A percentile compares a stretch with the other conserved stretches of the same genome.
phyloP scores from a whole-genome alignment of 2,888 invertebrate species.

The Lycophotia porphyrea region DNA sequence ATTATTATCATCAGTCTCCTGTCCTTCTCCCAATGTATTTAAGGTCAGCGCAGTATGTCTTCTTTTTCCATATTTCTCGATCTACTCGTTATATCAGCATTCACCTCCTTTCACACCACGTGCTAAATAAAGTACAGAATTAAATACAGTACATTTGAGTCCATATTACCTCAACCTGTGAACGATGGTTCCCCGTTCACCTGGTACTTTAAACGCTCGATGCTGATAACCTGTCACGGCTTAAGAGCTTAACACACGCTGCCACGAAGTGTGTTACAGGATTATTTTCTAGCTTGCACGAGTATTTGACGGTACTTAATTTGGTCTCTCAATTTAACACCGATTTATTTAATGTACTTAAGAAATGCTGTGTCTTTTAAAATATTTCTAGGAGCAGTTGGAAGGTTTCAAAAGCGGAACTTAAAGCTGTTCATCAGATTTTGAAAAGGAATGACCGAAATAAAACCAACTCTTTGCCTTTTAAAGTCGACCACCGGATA shows the following conservation, averaged over 20 bases:
- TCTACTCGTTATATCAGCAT: no score
- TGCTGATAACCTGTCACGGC: constrained; percentile 41
- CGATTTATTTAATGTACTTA: constrained; percentile 23
- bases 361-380: neutral
- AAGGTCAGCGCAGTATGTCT: no score
- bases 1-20: no score
- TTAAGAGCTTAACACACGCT: constrained; percentile 43
- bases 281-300: constrained; percentile 38
- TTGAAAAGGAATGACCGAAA: neutral
- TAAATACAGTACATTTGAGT: neutral
- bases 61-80: no score
- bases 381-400: neutral
- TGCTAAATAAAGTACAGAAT: no score
- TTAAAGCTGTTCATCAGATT: neutral
- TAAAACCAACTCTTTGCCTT: neutral
- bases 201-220: constrained; percentile 7
- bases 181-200: neutral
- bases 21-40: no score
- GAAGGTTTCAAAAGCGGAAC: neutral
- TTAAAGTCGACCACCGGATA: neutral
- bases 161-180: neutral
- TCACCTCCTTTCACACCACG: no score
- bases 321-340: constrained; percentile 24
- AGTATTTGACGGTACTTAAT: constrained; percentile 13
- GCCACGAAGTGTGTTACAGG: constrained; percentile 29